Evolutionary conservation across 2,113 vertebrate species (phyloP), one percentile per base, ranked within the genome.

Genomic region (Melanocharis versteri): DNA sequence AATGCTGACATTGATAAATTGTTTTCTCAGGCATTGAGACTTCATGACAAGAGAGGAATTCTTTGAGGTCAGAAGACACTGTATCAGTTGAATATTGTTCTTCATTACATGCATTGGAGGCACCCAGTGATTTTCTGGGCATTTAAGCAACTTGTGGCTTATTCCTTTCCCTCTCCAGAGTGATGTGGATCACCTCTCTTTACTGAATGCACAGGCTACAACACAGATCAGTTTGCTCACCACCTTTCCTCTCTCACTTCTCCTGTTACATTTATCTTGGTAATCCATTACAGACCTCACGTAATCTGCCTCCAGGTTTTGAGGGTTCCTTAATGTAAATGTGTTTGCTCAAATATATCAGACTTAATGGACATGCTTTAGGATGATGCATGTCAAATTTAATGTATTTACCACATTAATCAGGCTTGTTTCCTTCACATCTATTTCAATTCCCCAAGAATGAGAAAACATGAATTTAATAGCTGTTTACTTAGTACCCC

Each of bases 1-100:
- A 96, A 96, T 92, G 93, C 62, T 94, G 97, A 97, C 92, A 95
- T 60, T 87, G 93, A 83, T 89, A 94, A 96, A 92, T 93, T 96
- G 82, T 91, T 97, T 97, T 97, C 78, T 97, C 61, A 90, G 87
- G 50, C 57, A 72, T 21, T 70, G 77, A 91, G 75, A 33, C 86
- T 95, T 95, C 78, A 16, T 48, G 94, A 85, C 86, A 83, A 90
- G 61, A 58, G 23, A 94, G 33, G 71, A 88, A 93, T 95, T 95
- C 66, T 94, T 96, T 71, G 57, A 27, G 50, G 75, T 58, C 66
- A 71, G 80, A 65, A 95, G 90, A 81, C 50, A 87, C 69, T 60
- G 18, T 78, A 81, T 66, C 92, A 60, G 50, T 39, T 62, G 47
- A 89, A 91, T 72, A 80, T n/a, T 93, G 88, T 35, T 93, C 85